phyloP scores from a whole-genome alignment of 2,888 invertebrate species.

The Stegophylla sp. region DNA sequence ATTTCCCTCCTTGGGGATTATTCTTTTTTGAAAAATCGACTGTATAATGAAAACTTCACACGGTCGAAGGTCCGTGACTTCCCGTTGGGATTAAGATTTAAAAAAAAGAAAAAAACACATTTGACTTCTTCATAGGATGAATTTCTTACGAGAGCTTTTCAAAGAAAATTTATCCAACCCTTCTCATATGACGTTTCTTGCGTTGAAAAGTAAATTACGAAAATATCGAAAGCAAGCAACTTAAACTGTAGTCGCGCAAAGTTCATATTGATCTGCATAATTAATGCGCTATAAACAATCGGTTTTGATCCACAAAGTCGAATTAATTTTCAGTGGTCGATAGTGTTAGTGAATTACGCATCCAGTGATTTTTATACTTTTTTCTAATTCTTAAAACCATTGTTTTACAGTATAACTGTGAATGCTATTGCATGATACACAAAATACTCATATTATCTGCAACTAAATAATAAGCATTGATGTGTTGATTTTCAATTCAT shows the following conservation, averaged over 20 bases:
- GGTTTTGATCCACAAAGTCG: not conserved
- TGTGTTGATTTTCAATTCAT: too few species aligned
- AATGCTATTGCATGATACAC: too few species aligned
- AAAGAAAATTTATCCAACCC: constrained; percentile 9
- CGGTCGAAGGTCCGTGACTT: constrained; percentile 37
- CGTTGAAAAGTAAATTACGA: not conserved
- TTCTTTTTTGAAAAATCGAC: constrained; percentile 33
- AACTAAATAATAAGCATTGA: too few species aligned
- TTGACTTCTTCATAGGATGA: not conserved
- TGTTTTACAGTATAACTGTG: too few species aligned
- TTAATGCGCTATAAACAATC: not conserved
- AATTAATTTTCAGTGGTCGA: not conserved
- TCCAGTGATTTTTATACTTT: too few species aligned
- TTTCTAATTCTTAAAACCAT: too few species aligned
- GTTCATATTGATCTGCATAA: not conserved
- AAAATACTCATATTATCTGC: too few species aligned
- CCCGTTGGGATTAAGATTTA: constrained; percentile 42
- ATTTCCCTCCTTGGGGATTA: constrained; percentile 4
- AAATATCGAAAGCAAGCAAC: not conserved
- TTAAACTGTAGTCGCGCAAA: not conserved
- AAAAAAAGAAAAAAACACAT: constrained; percentile 42
- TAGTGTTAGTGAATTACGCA: too few species aligned
- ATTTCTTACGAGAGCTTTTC: constrained; percentile 1
- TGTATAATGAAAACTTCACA: constrained; percentile 46
- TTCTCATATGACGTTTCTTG: not conserved